These are phyloP conservation scores for Allophyes oxyacanthae DNA, from an alignment of 2,888 invertebrate species.

Conservation along the genomic window DNA sequence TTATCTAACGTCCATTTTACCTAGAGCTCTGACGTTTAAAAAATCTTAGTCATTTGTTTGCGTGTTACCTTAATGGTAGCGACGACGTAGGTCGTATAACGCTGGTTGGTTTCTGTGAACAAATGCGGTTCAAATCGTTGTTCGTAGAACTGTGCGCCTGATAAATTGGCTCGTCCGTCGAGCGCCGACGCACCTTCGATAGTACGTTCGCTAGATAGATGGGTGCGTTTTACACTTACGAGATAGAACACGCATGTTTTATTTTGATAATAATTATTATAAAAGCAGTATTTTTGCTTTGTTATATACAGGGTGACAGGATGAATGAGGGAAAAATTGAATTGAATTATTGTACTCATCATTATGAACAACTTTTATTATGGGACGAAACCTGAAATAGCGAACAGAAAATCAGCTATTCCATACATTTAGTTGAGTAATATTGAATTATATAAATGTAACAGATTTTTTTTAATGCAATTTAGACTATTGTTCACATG, in stretches of 20 bases:
- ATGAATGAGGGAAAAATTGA: too few relatives aligned
- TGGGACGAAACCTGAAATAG: too few relatives aligned
- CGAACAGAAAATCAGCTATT: too few relatives aligned
- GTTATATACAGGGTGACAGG: too few relatives aligned
- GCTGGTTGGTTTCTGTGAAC: conserved; percentile 56
- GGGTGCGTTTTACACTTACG: conserved; percentile 39
- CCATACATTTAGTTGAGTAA: too few relatives aligned
- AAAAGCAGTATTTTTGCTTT: neutral
- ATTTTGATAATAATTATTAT: conserved; percentile 11
- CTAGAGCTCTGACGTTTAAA: conserved; percentile 37
- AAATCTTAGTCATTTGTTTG: conserved; percentile 40
- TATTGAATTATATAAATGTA: too few relatives aligned
- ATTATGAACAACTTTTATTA: too few relatives aligned
- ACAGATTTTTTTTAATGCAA: too few relatives aligned
- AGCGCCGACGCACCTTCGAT: conserved; percentile 52
- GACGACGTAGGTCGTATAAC: conserved; percentile 37
- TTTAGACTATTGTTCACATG: too few relatives aligned
- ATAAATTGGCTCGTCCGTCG: conserved; percentile 70
- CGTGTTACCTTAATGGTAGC: conserved; percentile 36
- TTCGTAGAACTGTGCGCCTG: conserved; percentile 66
- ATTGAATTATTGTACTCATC: too few relatives aligned
- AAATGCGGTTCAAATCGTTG: conserved; percentile 69
- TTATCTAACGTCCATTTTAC: conserved; percentile 44
- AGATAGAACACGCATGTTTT: conserved; percentile 45
- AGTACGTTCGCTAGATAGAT: conserved; percentile 41